Base-by-base conservation (phyloP, 2,797 vertebrate species). In the Oreonectes daqikongensis region DNA sequence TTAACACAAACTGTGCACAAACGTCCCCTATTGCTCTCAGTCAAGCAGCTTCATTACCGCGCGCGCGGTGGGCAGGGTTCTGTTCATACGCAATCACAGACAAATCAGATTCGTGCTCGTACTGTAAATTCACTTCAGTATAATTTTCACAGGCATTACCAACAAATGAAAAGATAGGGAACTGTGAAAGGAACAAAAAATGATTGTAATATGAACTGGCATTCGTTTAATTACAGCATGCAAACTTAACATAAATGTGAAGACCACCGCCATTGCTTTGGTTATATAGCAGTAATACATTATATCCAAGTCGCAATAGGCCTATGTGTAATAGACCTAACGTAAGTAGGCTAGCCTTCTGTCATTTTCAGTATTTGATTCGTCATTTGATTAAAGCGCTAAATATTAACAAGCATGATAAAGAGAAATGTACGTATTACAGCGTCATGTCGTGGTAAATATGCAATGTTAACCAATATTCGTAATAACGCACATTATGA, bases 11-110 rank as follows among this genome's bases (percentile, higher is more conserved):
- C 28, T 38, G 65, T 20, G 20, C 2, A 46, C 2, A 18, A 42
- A 12, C 50, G 65, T 60, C 28, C 6, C 20, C 12, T 35, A 32
- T 38, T 12, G 2, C 35, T 42, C n/a, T 22, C 5, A 32, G 32
- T 26, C 63, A 35, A 17, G 38, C 63, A 26, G 20, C 28, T 20
- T 59, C 60, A 22, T 63, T 17, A 57, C 18, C 10, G 32, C 53
- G 7, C 40, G n/a, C n/a, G 53, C 53, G 65, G 74, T 68, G 74
- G 74, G 74, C 64, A 68, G 74, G 65, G 74, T 66, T 68, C 64
- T 12, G 64, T 48, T 75, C 22, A 32, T 53, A 24, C 73, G 24
- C 63, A 24, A 7, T 17, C 30, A 64, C 38, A n/a, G n/a, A n/a
- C n/a, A 17, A 35, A 38, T 32, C 5, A 38, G 15, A 44, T 5